Evolutionary conservation across 2,797 vertebrate genomes (phyloP), one percentile per base, ranked within the genome.

Genomic region (Myotis findleyi): DNA sequence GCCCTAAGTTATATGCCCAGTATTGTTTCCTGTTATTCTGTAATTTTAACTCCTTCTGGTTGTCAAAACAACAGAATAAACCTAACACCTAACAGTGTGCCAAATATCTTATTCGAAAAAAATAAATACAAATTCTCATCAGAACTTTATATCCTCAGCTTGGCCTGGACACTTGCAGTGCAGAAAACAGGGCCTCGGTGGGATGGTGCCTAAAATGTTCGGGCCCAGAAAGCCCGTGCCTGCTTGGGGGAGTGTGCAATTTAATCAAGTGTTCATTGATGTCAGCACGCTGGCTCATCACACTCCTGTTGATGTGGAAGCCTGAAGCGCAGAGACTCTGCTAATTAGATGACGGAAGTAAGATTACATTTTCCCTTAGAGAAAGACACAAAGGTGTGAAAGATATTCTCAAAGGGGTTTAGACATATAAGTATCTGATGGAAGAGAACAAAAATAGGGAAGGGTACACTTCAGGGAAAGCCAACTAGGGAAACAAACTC

Each of bases 251-350:
- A 97, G 96, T 98, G 97, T 98, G 97, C 98, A 98, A 98, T 99
- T 98, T 98, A 98, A 98, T 98, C 98, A 98, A 97, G 77, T 94
- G 98, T 97, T 98, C 98, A 98, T 88, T 98, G 98, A 97, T 98
- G 97, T 98, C 98, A 98, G 97, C 93, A 97, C 88, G 87, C 95
- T 64, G 94, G 94, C 97, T 97, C 96, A 95, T 98, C 98, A 97
- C 97, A 97, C 97, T 96, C 95, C 97, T 96, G 96, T 90, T 97
- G 97, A 92, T 95, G 97, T 73, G 38, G 93, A 93, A 97, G 98
- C 97, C 97, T 92, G 96, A 81, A 98, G 98, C 97, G 96, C 59
- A 76, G 92, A 97, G 90, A 96, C 95, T 95, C 93, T 98, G 95
- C 97, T 98, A 98, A 98, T 98, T 97, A 97, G 97, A 97, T 97